These are phyloP conservation scores for Mus spretus DNA, from an alignment of 2,797 vertebrate species.

Conservation along the genomic window DNA sequence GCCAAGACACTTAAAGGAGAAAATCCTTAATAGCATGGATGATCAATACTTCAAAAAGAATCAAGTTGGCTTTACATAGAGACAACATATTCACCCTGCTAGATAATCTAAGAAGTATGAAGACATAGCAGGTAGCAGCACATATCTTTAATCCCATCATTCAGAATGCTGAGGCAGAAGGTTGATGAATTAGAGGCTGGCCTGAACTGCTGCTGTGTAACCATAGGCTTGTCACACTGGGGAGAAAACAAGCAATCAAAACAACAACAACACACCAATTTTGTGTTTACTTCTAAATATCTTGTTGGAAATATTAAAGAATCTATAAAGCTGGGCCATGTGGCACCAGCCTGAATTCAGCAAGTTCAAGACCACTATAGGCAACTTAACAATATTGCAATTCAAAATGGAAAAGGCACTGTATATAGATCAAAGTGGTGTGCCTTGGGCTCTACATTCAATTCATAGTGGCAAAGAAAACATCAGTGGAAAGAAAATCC, in stretches of 20 bases:
- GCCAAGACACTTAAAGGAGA: not conserved
- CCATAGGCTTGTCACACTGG: not conserved
- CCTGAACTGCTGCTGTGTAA: not conserved
- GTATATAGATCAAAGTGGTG: not conserved
- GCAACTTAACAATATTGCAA: not conserved
- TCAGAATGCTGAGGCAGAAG: not conserved
- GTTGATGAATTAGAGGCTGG: no score
- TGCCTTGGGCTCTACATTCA: not conserved
- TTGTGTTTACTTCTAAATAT: not conserved
- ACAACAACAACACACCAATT: not conserved
- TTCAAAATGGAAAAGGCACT: not conserved
- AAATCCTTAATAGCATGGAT: conserved; percentile 5
- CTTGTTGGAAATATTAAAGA: conserved; percentile 18
- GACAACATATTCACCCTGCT: not conserved
- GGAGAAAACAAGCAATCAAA: not conserved
- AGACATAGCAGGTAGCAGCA: not conserved
- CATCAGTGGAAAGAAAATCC: not conserved
- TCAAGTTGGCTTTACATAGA: not conserved
- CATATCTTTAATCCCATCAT: not conserved
- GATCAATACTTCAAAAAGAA: conserved; percentile 15
- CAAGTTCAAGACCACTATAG: not conserved
- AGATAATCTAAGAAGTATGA: not conserved
- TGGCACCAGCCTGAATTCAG: not conserved
- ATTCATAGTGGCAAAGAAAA: not conserved
- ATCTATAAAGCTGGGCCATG: not conserved